These are phyloP conservation scores for Paracanthobrama guichenoti DNA, from an alignment of 2,113 vertebrate genomes.

Conservation along the genomic window DNA sequence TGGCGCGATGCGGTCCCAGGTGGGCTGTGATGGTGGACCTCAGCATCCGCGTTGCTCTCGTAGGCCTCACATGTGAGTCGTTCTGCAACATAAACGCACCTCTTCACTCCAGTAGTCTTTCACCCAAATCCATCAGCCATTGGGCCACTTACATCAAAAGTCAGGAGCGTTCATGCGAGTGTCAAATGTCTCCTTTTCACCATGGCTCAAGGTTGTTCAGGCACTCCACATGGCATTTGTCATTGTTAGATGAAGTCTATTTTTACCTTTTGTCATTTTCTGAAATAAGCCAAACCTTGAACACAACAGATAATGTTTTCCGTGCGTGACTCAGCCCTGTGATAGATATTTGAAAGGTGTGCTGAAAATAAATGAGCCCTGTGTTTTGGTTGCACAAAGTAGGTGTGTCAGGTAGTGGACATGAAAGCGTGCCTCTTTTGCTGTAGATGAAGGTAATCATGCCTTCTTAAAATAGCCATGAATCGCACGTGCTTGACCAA, in stretches of 20 bases:
- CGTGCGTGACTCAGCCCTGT: background rate
- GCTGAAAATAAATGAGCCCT: slow-evolving; percentile 35
- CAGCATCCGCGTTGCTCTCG: slow-evolving; percentile 77
- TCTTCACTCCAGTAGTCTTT: slow-evolving; percentile 4
- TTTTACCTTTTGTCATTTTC: slow-evolving; percentile 38
- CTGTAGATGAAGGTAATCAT: slow-evolving; percentile 32
- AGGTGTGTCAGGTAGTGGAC: background rate
- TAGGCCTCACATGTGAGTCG: slow-evolving; percentile 90
- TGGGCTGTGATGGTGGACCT: slow-evolving; percentile 79
- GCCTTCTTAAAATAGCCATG: background rate
- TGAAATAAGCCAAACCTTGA: slow-evolving; percentile 6
- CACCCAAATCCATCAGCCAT: background rate
- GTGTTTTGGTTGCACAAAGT: background rate
- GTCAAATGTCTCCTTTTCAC: background rate
- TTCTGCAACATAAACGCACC: background rate
- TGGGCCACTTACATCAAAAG: background rate
- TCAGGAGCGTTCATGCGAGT: background rate
- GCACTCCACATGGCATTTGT: slow-evolving; percentile 10
- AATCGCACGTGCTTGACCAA: background rate
- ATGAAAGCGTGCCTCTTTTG: background rate
- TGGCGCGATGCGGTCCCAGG: slow-evolving; percentile 72
- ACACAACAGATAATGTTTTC: background rate
- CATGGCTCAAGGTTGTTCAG: slow-evolving; percentile 36
- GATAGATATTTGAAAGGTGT: background rate
- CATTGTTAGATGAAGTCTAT: slow-evolving; percentile 14